Percentiles rank a stretch among this genome's conserved stretches.
Conservation (phyloP, 2,113 vertebrate species). For the Macrotus californicus region DNA sequence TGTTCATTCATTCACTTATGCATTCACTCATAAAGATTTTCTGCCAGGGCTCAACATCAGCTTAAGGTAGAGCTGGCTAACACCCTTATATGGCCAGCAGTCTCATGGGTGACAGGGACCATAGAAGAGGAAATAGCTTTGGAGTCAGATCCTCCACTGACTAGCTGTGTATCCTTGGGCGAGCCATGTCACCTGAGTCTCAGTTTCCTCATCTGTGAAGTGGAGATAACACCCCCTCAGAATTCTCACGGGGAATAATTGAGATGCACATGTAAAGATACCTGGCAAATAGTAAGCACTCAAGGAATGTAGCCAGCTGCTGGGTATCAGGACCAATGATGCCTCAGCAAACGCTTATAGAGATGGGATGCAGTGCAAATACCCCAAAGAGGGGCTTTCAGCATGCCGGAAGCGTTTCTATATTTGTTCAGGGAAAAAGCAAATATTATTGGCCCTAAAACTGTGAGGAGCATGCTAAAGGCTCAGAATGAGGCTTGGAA, state of each 20-base stretch:
- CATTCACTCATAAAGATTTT: not conserved
- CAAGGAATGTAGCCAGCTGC: not conserved
- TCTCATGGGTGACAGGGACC: not conserved
- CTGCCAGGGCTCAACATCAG: not conserved
- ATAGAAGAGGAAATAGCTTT: not conserved
- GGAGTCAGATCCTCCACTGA: not conserved
- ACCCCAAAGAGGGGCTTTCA: not conserved
- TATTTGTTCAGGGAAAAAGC: slow-evolving; percentile 21
- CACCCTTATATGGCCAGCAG: not conserved
- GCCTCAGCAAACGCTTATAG: not conserved
- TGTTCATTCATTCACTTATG: not conserved
- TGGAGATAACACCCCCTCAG: not conserved
- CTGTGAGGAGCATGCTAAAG: slow-evolving; percentile 23
- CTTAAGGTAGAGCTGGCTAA: not conserved
- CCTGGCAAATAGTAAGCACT: not conserved
- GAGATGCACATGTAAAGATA: not conserved
- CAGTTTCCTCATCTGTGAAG: not conserved
- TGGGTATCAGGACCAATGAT: not conserved
- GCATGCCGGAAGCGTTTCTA: slow-evolving; percentile 15
- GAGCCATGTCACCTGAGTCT: not conserved
- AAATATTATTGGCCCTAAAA: slow-evolving; percentile 48
- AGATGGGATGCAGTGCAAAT: slow-evolving; percentile 9
- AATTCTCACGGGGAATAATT: not conserved
- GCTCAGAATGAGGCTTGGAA: slow-evolving; percentile 38
- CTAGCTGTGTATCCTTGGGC: not conserved